Conservation (phyloP, 1,140 invertebrate genomes). For the Drosophila kanapiae region DNA sequence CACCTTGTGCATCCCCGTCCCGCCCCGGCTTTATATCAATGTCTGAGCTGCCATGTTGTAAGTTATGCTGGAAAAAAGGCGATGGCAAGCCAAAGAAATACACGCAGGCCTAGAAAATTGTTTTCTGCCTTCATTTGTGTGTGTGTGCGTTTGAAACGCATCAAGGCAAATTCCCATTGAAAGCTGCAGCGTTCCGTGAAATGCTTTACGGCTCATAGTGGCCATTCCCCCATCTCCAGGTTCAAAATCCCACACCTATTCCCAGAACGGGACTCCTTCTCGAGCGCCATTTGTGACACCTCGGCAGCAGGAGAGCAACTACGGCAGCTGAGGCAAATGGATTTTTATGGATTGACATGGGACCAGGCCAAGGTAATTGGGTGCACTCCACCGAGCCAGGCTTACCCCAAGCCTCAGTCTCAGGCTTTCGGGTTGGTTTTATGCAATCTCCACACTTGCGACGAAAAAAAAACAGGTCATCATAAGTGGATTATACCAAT, state of each 20-base stretch:
- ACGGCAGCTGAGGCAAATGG: slow-evolving; percentile 64
- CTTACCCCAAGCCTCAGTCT: slow-evolving; percentile 7
- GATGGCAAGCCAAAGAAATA: slow-evolving; percentile 35
- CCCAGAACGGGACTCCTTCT: slow-evolving; percentile 44
- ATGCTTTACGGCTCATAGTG: slow-evolving; percentile 71
- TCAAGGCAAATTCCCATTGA: slow-evolving; percentile 80
- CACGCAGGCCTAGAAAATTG: slow-evolving; percentile 72
- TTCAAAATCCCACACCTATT: slow-evolving; percentile 1
- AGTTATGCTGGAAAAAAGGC: slow-evolving; percentile 68
- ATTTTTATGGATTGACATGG: slow-evolving; percentile 82
- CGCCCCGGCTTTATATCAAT: slow-evolving; percentile 74
- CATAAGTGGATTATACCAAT: slow-evolving; percentile 6
- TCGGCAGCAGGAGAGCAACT: slow-evolving; percentile 28
- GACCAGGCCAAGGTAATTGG: slow-evolving; percentile 69
- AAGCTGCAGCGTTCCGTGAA: slow-evolving; percentile 82
- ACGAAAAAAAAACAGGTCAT: background rate
- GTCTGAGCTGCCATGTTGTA: slow-evolving; percentile 80
- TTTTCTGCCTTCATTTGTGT: slow-evolving; percentile 45
- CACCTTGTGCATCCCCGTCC: background rate
- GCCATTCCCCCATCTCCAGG: slow-evolving; percentile 9
- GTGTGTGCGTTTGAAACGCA: slow-evolving; percentile 31
- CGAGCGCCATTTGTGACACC: slow-evolving; percentile 81
- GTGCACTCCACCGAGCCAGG: slow-evolving; percentile 59
- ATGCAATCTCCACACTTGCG: slow-evolving; percentile 34
- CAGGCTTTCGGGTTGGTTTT: slow-evolving; percentile 24